A percentile compares a stretch with the other conserved stretches of the same genome.
These are phyloP conservation scores for Garra rufa DNA, from an alignment of 2,113 vertebrate genomes.

Conservation along the genomic window DNA sequence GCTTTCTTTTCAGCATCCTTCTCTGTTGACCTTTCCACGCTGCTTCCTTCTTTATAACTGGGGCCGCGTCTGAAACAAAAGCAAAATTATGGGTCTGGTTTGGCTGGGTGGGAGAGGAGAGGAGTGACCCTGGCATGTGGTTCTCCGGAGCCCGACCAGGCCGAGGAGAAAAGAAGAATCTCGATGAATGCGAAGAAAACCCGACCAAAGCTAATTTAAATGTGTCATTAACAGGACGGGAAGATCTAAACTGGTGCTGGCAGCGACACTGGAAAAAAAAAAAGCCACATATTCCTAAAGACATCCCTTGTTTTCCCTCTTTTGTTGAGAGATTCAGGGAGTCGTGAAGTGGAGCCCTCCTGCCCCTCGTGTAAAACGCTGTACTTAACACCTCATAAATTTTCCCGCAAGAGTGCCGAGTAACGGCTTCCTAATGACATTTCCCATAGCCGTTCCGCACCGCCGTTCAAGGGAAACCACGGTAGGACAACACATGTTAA, in stretches of 20 bases:
- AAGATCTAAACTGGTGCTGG: slow-evolving; percentile 69
- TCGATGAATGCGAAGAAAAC: slow-evolving; percentile 77
- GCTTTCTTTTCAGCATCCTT: slow-evolving; percentile 49
- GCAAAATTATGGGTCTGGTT: slow-evolving; percentile 84
- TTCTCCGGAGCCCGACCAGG: slow-evolving; percentile 73
- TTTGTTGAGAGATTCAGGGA: slow-evolving; percentile 56
- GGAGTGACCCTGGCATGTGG: slow-evolving; percentile 79
- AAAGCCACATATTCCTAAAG: slow-evolving; percentile 62
- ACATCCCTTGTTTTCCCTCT: slow-evolving; percentile 61
- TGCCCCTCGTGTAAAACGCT: slow-evolving; percentile 50
- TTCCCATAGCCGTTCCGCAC: slow-evolving; percentile 4
- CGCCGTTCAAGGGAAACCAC: slow-evolving; percentile 14
- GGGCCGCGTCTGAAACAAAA: slow-evolving; percentile 82
- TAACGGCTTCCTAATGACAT: slow-evolving; percentile 41
- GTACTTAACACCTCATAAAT: slow-evolving; percentile 71
- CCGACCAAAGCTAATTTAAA: slow-evolving; percentile 79
- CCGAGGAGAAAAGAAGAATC: slow-evolving; percentile 78
- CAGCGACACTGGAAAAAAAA: slow-evolving; percentile 55
- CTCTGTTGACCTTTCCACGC: slow-evolving; percentile 72
- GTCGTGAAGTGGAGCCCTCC: slow-evolving; percentile 36
- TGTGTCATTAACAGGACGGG: slow-evolving; percentile 71
- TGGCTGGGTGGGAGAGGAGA: slow-evolving; percentile 72
- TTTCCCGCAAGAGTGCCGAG: slow-evolving; percentile 28
- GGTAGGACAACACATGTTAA: neutral
- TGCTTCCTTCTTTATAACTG: slow-evolving; percentile 75